phyloP scores from a whole-genome alignment of 2,888 invertebrate genomes.

The Oxyteleia sp. region DNA sequence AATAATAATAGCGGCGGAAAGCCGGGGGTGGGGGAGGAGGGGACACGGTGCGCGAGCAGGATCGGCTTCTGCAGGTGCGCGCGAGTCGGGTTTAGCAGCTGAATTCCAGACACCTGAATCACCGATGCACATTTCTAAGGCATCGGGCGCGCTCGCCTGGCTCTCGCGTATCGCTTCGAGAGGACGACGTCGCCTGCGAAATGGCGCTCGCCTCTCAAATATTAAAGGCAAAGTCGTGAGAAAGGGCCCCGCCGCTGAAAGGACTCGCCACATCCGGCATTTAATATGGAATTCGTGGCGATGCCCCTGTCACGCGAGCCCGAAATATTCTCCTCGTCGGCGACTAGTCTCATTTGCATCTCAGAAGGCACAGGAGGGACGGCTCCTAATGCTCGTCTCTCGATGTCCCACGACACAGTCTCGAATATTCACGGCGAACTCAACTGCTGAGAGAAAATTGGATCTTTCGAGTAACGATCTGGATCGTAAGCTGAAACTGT shows the following conservation, averaged over 20 bases:
- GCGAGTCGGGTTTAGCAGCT: constrained; percentile 29
- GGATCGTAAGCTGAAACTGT: too few species aligned
- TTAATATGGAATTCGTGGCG: constrained; percentile 68
- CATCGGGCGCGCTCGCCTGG: constrained; percentile 8
- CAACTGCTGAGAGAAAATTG: too few species aligned
- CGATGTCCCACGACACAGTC: background rate
- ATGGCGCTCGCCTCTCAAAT: constrained; percentile 22
- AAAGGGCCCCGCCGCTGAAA: constrained; percentile 54
- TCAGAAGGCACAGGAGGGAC: constrained; percentile 21
- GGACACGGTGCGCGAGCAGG: constrained; percentile 30
- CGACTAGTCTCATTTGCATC: constrained; percentile 36
- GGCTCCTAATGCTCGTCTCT: constrained; percentile 18
- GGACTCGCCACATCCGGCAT: constrained; percentile 71
- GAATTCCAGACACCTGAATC: constrained; percentile 41
- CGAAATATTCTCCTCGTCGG: constrained; percentile 30
- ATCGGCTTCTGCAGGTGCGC: constrained; percentile 29
- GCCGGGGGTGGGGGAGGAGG: too few species aligned
- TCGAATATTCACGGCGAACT: background rate
- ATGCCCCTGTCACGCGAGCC: constrained; percentile 61
- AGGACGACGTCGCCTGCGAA: constrained; percentile 21
- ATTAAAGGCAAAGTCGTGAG: constrained; percentile 66
- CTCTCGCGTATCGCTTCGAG: constrained; percentile 6
- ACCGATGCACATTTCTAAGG: constrained; percentile 19
- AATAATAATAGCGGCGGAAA: constrained; percentile 19
- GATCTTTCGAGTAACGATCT: too few species aligned